phyloP scores from a whole-genome alignment of 2,797 vertebrate genomes.

The Poeciliopsis paucimaculata region DNA sequence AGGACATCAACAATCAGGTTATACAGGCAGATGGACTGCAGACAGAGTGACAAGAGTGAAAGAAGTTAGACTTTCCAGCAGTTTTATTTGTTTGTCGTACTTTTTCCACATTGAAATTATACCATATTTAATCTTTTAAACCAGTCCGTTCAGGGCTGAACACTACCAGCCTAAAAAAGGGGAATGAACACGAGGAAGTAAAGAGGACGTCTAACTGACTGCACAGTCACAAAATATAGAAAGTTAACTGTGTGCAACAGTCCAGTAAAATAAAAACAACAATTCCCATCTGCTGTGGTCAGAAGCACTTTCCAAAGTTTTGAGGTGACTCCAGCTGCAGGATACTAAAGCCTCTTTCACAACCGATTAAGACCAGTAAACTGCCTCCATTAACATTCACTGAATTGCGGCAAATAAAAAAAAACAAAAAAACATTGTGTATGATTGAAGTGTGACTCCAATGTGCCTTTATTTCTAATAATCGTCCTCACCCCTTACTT shows the following conservation, averaged over 20 bases:
- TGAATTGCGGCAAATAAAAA: background rate
- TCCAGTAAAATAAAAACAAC: background rate
- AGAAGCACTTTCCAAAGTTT: background rate
- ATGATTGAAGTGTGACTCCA: background rate
- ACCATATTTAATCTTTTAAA: too few relatives aligned
- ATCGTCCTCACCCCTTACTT: background rate
- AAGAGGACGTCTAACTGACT: background rate
- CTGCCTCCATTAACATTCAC: background rate
- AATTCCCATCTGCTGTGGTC: background rate
- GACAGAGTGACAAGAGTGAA: too few relatives aligned
- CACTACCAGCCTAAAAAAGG: background rate
- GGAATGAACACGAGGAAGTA: slow-evolving; percentile 2
- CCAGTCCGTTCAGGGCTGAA: background rate
- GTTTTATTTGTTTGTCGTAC: background rate
- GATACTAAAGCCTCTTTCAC: background rate
- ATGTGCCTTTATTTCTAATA: background rate
- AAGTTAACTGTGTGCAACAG: background rate
- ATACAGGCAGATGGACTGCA: background rate
- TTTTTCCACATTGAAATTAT: background rate
- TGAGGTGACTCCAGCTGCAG: background rate
- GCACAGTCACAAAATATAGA: background rate
- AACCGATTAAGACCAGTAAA: background rate
- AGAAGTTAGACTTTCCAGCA: background rate
- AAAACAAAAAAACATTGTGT: too few relatives aligned
- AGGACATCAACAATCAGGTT: background rate